Conservation (phyloP, 2,113 vertebrate species). For the Scomber colias region DNA sequence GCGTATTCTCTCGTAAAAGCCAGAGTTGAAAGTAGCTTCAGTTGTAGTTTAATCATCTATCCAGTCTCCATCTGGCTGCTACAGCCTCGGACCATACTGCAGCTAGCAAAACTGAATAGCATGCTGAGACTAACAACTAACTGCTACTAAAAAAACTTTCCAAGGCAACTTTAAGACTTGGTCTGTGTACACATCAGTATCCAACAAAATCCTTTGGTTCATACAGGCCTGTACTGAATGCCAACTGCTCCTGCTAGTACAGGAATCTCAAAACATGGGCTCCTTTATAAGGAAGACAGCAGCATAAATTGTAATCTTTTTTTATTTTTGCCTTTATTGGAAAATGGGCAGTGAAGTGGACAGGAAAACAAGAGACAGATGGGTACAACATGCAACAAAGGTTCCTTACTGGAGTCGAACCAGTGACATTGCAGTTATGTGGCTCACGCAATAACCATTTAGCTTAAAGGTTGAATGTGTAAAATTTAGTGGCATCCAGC, state of each 20-base stretch:
- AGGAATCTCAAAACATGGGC: background rate
- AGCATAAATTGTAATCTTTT: background rate
- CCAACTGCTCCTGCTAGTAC: background rate
- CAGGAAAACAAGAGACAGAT: no score
- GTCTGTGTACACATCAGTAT: conserved; percentile 11
- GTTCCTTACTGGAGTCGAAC: no score
- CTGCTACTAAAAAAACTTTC: conserved; percentile 27
- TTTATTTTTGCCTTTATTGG: no score
- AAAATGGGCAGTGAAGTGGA: no score
- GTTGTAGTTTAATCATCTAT: conserved; percentile 53
- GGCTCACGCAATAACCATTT: no score
- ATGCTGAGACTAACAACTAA: conserved; percentile 29
- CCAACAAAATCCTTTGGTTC: conserved; percentile 20
- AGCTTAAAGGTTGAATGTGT: no score
- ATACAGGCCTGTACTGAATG: background rate
- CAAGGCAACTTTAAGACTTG: conserved; percentile 5
- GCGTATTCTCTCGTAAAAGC: conserved; percentile 53
- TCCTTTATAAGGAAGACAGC: background rate
- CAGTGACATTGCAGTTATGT: no score
- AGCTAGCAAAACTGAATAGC: conserved; percentile 25
- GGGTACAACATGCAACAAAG: no score
- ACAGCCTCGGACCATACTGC: conserved; percentile 36
- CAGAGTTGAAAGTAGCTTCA: conserved; percentile 38
- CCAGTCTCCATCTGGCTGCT: conserved; percentile 37
- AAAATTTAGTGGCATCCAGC: no score